Evolutionary conservation across 2,113 vertebrate genomes (phyloP), one percentile per base, ranked within the genome.

Genomic region (Cyprinus carpio): DNA sequence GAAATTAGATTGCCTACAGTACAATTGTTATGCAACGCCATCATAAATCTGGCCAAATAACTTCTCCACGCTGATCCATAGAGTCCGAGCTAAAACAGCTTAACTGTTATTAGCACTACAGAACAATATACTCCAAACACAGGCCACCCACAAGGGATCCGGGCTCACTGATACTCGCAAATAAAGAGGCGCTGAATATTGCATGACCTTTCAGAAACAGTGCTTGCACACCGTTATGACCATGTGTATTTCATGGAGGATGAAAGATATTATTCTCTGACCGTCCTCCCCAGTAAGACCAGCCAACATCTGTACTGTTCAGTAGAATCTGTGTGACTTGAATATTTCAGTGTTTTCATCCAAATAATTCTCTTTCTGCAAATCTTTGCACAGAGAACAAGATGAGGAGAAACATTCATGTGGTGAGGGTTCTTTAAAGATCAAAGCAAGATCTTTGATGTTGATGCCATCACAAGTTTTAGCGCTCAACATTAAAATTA

Each of bases 1-100:
- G 86, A 90, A 82, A 92, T 87, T 75, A 91, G 85, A 77, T 37
- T 10, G 49, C 23, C 25, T 49, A 49, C 0, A 29, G 74, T 89
- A 90, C 75, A 80, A 49, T 84, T 27, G 58, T 87, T 90, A 88
- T 85, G 87, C 85, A 91, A 84, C 69, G 16, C 65, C 54, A 49
- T 87, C 85, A 88, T 87, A 80, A 86, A 67, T 0, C 40, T 87
- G 4, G 74, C 49, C 64, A 62, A 79, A 64, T 62, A 78, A 49
- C 69, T 82, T 49, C 8, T 64, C n/a, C 25, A 60, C 75, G 49
- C 49, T 64, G 51, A 27, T 46, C 27, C 37, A 58, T 40, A 46
- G 56, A 82, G 65, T 81, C 75, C 56, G 46, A 64, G 56, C 79
- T 72, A 37, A 67, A 71, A 85, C 51, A 83, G 56, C 29, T 64